Conservation (phyloP, 1,140 invertebrate species). For the Lepidurus packardi region DNA sequence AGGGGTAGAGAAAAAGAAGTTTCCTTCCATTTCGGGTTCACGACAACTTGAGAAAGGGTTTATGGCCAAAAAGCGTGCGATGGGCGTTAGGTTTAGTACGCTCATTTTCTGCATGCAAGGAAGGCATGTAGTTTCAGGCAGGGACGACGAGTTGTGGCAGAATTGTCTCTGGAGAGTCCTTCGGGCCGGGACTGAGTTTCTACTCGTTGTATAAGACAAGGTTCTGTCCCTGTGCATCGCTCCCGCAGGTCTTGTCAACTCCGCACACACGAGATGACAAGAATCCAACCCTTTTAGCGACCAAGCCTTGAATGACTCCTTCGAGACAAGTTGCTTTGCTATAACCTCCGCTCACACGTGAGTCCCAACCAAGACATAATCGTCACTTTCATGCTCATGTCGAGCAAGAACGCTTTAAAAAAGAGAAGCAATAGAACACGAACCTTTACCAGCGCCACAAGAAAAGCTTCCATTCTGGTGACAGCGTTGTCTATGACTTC, state of each 20-base stretch:
- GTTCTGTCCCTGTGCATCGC: neutral
- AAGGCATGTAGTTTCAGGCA: neutral
- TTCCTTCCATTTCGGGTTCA: neutral
- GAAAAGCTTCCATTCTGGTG: no score
- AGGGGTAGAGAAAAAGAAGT: no score
- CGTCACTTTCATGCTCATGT: no score
- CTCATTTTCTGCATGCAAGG: neutral
- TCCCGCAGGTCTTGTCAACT: neutral
- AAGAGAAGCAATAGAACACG: no score
- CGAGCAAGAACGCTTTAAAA: no score
- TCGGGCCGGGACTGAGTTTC: neutral
- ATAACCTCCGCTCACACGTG: neutral
- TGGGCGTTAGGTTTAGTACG: neutral
- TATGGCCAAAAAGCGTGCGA: neutral
- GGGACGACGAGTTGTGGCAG: neutral
- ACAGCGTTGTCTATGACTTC: no score
- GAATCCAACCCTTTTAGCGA: conserved; percentile 17
- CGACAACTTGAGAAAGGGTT: neutral
- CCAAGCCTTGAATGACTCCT: neutral
- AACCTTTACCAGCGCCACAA: no score
- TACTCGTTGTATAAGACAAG: neutral
- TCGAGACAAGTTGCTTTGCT: neutral
- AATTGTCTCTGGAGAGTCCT: neutral
- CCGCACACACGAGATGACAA: conserved; percentile 9
- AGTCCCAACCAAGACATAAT: no score